Conservation (phyloP, 2,888 invertebrate species). For the Agapostemon virescens region DNA sequence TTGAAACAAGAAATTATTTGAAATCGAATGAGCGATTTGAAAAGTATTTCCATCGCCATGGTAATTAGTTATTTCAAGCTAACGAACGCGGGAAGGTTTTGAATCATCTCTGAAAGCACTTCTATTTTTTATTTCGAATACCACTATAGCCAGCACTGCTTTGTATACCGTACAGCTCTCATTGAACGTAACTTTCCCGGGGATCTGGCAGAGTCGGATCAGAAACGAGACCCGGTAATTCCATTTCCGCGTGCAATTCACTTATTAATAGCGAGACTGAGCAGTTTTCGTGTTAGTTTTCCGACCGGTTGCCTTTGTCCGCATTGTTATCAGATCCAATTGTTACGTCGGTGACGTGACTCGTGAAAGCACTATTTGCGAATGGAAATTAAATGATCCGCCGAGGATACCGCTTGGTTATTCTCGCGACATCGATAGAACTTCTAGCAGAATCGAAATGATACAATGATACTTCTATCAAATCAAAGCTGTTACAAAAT, state of each 20-base stretch:
- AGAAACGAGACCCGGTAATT: conserved; percentile 11
- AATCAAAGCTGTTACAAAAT: not conserved
- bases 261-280: not conserved
- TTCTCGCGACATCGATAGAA: too few species aligned
- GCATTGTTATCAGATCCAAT: conserved; percentile 31
- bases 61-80: not conserved
- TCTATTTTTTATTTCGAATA: not conserved
- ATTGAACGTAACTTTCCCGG: not conserved
- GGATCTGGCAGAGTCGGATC: not conserved
- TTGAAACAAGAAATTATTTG: not conserved
- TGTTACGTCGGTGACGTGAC: conserved; percentile 13
- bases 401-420: not conserved
- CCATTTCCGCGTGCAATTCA: conserved; percentile 22
- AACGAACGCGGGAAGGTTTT: not conserved
- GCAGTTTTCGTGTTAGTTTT: conserved; percentile 10
- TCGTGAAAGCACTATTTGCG: not conserved
- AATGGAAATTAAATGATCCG: not conserved
- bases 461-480: not conserved
- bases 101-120: not conserved
- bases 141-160: not conserved
- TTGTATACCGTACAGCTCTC: not conserved
- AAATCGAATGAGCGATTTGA: not conserved
- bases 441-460: too few species aligned
- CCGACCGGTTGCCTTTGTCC: conserved; percentile 18
- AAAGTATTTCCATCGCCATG: not conserved